Evolutionary conservation across 1,140 invertebrate genomes (phyloP).

Genomic region (Leptinotarsa undecemlineata): DNA sequence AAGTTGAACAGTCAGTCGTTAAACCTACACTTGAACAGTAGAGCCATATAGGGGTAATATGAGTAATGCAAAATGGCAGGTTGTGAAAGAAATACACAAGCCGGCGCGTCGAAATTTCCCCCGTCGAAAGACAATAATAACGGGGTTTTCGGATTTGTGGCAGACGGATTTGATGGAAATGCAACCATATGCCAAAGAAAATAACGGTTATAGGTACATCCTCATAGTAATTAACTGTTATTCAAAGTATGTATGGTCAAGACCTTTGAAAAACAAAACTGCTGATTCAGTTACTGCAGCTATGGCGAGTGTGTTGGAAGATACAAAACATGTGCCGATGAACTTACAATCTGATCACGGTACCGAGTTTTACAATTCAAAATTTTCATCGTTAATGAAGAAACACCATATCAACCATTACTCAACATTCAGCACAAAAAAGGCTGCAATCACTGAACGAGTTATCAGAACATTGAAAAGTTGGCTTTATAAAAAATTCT

Average conservation of each 20-base stretch:
- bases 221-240: slow-evolving; percentile 47
- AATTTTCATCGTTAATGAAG: neutral
- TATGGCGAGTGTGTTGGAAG: slow-evolving; percentile 35
- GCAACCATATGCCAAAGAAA: slow-evolving; percentile 34
- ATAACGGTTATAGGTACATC: slow-evolving; percentile 46
- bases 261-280: slow-evolving; percentile 45
- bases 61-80: slow-evolving; percentile 9
- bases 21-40: no score
- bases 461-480: slow-evolving; percentile 56
- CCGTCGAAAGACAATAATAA: slow-evolving; percentile 35
- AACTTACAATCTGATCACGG: slow-evolving; percentile 18
- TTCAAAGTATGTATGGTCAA: slow-evolving; percentile 44
- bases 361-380: slow-evolving; percentile 15
- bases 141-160: slow-evolving; percentile 28
- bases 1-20: no score
- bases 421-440: slow-evolving; percentile 7
- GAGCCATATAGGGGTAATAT: no score
- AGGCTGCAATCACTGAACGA: slow-evolving; percentile 4
- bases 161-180: slow-evolving; percentile 20
- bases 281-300: slow-evolving; percentile 33
- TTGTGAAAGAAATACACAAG: slow-evolving; percentile 53
- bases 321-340: slow-evolving; percentile 6
- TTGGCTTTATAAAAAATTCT: slow-evolving; percentile 53
- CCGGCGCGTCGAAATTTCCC: slow-evolving; percentile 51
- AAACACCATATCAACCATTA: neutral